Conservation (phyloP, 2,797 vertebrate species). For the Mastacembelus armatus region DNA sequence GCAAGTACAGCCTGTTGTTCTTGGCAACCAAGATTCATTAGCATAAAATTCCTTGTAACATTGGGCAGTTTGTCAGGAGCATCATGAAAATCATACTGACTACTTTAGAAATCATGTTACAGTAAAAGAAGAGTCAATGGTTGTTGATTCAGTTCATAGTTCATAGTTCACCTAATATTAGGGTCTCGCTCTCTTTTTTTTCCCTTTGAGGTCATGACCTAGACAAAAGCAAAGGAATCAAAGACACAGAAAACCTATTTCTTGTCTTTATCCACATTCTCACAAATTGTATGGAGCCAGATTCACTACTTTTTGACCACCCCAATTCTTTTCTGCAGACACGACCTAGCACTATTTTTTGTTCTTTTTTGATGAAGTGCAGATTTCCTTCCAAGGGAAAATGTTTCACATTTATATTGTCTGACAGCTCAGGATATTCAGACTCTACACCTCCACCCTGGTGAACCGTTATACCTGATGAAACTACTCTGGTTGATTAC, state of each 20-base stretch:
- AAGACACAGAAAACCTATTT: not conserved
- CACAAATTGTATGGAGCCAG: constrained; percentile 7
- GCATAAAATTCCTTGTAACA: constrained; percentile 40
- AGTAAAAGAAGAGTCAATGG: not conserved
- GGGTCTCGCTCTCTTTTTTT: not conserved
- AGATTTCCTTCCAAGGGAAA: constrained; percentile 6
- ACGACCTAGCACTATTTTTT: constrained; percentile 1
- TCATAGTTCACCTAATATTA: not conserved
- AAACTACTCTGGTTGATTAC: constrained; percentile 26
- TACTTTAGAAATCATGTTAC: constrained; percentile 7
- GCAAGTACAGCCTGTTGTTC: constrained; percentile 33
- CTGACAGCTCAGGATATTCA: constrained; percentile 20
- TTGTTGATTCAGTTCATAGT: not conserved
- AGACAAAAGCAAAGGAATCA: not conserved
- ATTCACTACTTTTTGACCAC: constrained; percentile 10
- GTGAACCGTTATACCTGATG: constrained; percentile 4
- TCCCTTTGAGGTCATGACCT: not conserved
- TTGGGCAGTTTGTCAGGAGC: constrained; percentile 46
- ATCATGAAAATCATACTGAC: constrained; percentile 28
- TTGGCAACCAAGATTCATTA: constrained; percentile 49
- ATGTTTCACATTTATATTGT: constrained; percentile 17
- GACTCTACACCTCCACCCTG: not conserved
- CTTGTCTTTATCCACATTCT: not conserved
- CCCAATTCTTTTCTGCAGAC: constrained; percentile 10
- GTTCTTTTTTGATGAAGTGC: constrained; percentile 24